Conservation (phyloP, 53 echinoderm and acorn worm species). For the Patiria pectinifera region DNA sequence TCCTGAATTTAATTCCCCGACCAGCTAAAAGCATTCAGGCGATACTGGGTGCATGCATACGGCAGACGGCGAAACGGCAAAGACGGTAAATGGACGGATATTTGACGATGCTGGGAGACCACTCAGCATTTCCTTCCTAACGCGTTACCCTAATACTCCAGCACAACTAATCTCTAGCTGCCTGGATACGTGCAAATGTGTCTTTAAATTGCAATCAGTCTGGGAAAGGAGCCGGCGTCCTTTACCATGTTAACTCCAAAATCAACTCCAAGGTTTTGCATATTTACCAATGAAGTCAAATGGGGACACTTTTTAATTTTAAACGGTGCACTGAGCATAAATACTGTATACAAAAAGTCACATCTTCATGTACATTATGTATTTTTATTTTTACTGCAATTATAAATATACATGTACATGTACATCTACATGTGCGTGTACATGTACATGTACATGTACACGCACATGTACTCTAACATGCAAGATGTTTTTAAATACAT, state of each 20-base stretch:
- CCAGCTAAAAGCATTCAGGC: constrained; percentile 9
- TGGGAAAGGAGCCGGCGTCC: not conserved
- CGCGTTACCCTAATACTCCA: not conserved
- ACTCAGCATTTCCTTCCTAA: not conserved
- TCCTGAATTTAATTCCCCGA: not conserved
- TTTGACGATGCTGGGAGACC: not conserved
- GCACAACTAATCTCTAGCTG: not conserved
- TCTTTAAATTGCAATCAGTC: not conserved
- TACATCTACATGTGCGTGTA: not conserved
- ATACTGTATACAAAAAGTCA: not conserved
- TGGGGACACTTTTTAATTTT: not conserved
- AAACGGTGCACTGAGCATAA: not conserved
- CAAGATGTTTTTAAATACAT: no score
- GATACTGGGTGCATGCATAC: not conserved
- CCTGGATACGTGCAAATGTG: not conserved
- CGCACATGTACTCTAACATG: no score
- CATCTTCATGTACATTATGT: not conserved
- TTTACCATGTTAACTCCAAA: not conserved
- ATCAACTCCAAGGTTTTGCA: not conserved
- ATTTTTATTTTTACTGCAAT: not conserved
- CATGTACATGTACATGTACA: no score
- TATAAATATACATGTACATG: not conserved
- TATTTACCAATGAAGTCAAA: not conserved
- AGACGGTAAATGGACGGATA: not conserved
- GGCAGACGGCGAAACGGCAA: not conserved